Percentiles rank a stretch among this genome's conserved stretches.
These are phyloP conservation scores for Drosophila nebulosa DNA, from an alignment of 1,140 invertebrate genomes.

Conservation along the genomic window DNA sequence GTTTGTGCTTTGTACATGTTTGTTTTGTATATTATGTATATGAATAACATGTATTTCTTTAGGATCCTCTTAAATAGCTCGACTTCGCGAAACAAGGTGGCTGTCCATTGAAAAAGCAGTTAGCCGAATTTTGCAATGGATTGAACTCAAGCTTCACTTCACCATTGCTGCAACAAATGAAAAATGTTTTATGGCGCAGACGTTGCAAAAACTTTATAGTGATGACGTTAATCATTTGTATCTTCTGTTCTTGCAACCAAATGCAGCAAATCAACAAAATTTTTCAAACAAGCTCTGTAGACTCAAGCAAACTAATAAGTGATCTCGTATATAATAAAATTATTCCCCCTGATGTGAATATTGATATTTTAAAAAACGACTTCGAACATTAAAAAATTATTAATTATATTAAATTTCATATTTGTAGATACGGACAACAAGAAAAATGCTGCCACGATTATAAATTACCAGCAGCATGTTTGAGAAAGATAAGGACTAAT, in stretches of 20 bases:
- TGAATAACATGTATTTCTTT: slow-evolving; percentile 4
- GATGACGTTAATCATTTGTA: background rate
- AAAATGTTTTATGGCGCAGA: background rate
- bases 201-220: background rate
- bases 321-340: slow-evolving; percentile 10
- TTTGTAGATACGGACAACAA: too few species aligned
- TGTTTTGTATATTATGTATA: background rate
- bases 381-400: too few species aligned
- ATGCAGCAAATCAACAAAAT: slow-evolving; percentile 19
- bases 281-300: slow-evolving; percentile 18
- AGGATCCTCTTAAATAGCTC: slow-evolving; percentile 8
- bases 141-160: slow-evolving; percentile 1
- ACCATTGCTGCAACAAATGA: background rate
- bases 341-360: background rate
- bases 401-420: too few species aligned
- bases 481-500: too few species aligned
- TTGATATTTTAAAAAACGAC: background rate
- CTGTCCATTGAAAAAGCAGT: slow-evolving; percentile 6
- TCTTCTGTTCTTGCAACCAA: slow-evolving; percentile 14
- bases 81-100: slow-evolving; percentile 5
- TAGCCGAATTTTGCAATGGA: slow-evolving; percentile 7
- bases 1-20: background rate
- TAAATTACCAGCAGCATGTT: too few species aligned
- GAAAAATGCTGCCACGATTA: too few species aligned
- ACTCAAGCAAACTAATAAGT: slow-evolving; percentile 15